phyloP scores from a whole-genome alignment of 2,113 vertebrate species.

The Catharus minimus region DNA sequence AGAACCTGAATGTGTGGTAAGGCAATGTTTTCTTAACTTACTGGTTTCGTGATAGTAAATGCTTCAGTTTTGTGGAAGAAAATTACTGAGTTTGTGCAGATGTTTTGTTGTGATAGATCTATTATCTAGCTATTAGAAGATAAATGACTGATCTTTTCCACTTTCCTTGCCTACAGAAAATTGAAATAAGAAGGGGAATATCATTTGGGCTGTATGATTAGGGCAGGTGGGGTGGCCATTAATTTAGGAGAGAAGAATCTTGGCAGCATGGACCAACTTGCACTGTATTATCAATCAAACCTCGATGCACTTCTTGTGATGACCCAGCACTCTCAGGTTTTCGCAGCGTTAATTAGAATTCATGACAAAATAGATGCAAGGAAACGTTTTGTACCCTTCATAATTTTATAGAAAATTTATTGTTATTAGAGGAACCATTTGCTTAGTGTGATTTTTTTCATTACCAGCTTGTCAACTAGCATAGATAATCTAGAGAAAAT shows the following conservation, averaged over 20 bases:
- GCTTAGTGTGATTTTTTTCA: slow-evolving; percentile 99
- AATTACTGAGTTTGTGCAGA: slow-evolving; percentile 85
- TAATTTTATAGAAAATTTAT: slow-evolving; percentile 99
- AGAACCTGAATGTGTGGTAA: slow-evolving; percentile 29
- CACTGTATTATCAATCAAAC: slow-evolving; percentile 90
- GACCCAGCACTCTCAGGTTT: slow-evolving; percentile 95
- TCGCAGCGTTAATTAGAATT: slow-evolving; percentile 94
- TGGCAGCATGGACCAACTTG: slow-evolving; percentile 84
- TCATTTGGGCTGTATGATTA: slow-evolving; percentile 90
- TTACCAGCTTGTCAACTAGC: slow-evolving; percentile 97
- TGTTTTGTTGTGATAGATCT: slow-evolving; percentile 99
- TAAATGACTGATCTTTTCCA: slow-evolving; percentile 97
- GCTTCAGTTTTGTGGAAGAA: slow-evolving; percentile 67
- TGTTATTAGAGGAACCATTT: slow-evolving; percentile 99
- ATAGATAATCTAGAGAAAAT: slow-evolving; percentile 92
- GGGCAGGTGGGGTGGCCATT: slow-evolving; percentile 91
- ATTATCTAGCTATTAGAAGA: slow-evolving; percentile 99
- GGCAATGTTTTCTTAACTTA: slow-evolving; percentile 71
- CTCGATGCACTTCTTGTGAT: slow-evolving; percentile 89
- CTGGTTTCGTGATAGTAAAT: slow-evolving; percentile 74
- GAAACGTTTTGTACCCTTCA: slow-evolving; percentile 95
- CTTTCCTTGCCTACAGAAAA: slow-evolving; percentile 88
- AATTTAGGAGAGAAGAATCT: slow-evolving; percentile 85
- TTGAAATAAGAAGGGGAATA: slow-evolving; percentile 97
- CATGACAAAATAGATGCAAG: slow-evolving; percentile 99